phyloP scores from a whole-genome alignment of 2,113 vertebrate genomes.

The Cebidichthys violaceus region DNA sequence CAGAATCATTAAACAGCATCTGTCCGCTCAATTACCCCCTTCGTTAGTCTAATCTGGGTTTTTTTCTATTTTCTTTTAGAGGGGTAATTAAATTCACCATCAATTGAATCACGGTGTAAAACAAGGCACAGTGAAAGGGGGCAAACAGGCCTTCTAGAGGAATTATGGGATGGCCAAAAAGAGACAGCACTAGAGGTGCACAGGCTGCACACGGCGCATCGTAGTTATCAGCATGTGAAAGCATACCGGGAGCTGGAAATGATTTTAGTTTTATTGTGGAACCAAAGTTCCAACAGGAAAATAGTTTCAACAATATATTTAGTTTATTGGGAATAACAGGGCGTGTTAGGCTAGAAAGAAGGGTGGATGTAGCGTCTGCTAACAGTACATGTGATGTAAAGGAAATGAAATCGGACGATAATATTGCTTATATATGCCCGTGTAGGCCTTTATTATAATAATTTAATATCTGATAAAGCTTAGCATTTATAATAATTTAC shows the following conservation, averaged over 20 bases:
- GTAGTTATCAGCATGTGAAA: background rate
- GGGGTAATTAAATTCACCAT: conserved; percentile 46
- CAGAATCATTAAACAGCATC: conserved; percentile 60
- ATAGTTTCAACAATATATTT: background rate
- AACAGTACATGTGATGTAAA: conserved; percentile 1
- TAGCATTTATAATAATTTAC: conserved; percentile 69
- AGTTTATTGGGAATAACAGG: background rate
- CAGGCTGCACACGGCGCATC: background rate
- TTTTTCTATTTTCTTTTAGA: conserved; percentile 1
- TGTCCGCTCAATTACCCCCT: conserved; percentile 46
- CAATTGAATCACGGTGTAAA: conserved; percentile 33
- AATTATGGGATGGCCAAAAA: background rate
- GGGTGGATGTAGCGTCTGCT: background rate
- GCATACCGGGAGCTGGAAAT: background rate
- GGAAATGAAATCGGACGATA: background rate
- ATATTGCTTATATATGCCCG: conserved; percentile 58
- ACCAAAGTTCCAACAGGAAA: background rate
- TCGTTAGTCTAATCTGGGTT: conserved; percentile 34
- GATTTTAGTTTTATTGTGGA: background rate
- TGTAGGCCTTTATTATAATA: conserved; percentile 78
- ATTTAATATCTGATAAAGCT: conserved; percentile 69
- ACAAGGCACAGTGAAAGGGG: background rate
- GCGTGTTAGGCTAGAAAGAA: background rate
- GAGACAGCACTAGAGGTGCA: background rate
- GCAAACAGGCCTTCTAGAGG: background rate